These are phyloP conservation scores for Taenaris catops DNA, from an alignment of 2,888 invertebrate species.

Conservation along the genomic window DNA sequence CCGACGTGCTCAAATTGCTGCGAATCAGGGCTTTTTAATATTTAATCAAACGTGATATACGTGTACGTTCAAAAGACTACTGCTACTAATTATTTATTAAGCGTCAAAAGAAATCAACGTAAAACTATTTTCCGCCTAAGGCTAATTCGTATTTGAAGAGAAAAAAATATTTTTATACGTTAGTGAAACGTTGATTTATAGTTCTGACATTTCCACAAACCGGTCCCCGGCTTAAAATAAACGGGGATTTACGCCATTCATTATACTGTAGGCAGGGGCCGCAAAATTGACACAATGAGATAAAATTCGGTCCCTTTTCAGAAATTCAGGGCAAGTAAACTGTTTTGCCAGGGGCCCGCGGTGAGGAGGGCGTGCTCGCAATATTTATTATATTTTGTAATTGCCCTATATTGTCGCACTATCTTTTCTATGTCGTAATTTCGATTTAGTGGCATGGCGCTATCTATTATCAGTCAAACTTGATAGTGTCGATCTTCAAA, in stretches of 20 bases:
- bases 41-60: too few relatives aligned
- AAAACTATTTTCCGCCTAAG: too few relatives aligned
- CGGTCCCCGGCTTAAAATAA: slow-evolving; percentile 10
- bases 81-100: too few relatives aligned
- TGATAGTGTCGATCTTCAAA: slow-evolving; percentile 1
- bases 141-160: background rate
- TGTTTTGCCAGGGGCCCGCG: slow-evolving; percentile 55
- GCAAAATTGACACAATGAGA: slow-evolving; percentile 56
- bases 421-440: slow-evolving; percentile 41
- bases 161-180: slow-evolving; percentile 9
- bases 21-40: too few relatives aligned
- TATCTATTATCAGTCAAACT: slow-evolving; percentile 13
- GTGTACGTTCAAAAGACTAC: too few relatives aligned
- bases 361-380: slow-evolving; percentile 46
- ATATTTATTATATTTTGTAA: slow-evolving; percentile 76
- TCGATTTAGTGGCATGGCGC: slow-evolving; percentile 32
- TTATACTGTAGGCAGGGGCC: slow-evolving; percentile 14
- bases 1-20: too few relatives aligned
- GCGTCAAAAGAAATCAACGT: too few relatives aligned
- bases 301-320: slow-evolving; percentile 51
- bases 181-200: slow-evolving; percentile 9
- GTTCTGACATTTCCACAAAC: slow-evolving; percentile 28
- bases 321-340: slow-evolving; percentile 63
- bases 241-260: slow-evolving; percentile 14
- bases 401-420: slow-evolving; percentile 51